phyloP scores from a whole-genome alignment of 2,113 vertebrate species.

The Hiodon tergisus region DNA sequence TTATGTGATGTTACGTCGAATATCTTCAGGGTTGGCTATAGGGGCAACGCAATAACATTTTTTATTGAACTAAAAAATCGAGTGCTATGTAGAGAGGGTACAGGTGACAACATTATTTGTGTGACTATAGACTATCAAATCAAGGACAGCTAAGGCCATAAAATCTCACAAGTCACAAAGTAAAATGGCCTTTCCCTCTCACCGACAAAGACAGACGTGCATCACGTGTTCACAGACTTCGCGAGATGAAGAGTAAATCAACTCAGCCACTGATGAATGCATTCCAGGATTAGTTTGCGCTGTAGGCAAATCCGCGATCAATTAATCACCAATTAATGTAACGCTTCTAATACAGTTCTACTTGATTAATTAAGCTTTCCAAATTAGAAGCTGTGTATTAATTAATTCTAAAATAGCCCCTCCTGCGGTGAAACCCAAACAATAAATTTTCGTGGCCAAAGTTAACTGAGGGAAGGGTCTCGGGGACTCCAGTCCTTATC shows the following conservation, averaged over 20 bases:
- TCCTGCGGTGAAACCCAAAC: constrained; percentile 43
- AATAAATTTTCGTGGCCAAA: constrained; percentile 29
- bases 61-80: constrained; percentile 31
- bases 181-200: constrained; percentile 45
- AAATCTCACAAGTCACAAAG: constrained; percentile 51
- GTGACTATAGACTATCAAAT: constrained; percentile 30
- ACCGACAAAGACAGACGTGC: background rate
- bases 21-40: too few relatives aligned
- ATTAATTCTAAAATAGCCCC: constrained; percentile 53
- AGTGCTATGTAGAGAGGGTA: background rate
- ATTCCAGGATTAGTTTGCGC: constrained; percentile 44
- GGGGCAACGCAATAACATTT: too few relatives aligned
- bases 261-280: constrained; percentile 39
- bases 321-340: constrained; percentile 59
- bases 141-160: constrained; percentile 55
- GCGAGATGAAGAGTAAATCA: constrained; percentile 40
- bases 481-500: background rate
- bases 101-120: constrained; percentile 9
- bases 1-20: too few relatives aligned
- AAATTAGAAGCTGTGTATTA: constrained; percentile 57
- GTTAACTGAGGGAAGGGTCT: background rate
- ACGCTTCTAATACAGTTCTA: constrained; percentile 54
- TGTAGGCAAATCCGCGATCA: constrained; percentile 43
- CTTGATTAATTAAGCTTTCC: constrained; percentile 61
- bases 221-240: constrained; percentile 26